phyloP scores from a whole-genome alignment of 2,888 invertebrate genomes.

The Scrobipalpa costella region DNA sequence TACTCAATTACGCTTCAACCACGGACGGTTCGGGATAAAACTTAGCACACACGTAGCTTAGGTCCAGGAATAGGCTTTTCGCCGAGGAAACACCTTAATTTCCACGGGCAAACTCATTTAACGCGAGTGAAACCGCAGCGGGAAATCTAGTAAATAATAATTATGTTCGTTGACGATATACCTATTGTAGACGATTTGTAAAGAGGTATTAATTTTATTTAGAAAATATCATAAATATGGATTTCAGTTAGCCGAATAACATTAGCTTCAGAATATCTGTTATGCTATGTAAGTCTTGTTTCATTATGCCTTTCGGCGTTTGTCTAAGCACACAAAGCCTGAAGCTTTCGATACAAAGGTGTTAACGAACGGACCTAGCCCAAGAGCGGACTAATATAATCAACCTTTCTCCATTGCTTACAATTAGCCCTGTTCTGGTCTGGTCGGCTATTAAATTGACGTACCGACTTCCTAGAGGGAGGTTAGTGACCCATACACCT shows the following conservation, averaged over 20 bases:
- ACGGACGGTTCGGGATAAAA: too few relatives aligned
- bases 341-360: neutral
- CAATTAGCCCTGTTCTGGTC: constrained; percentile 19
- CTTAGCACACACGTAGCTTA: too few relatives aligned
- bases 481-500: constrained; percentile 66
- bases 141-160: too few relatives aligned
- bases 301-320: neutral
- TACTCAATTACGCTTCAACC: too few relatives aligned
- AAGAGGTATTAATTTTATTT: too few relatives aligned
- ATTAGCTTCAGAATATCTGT: neutral
- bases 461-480: constrained; percentile 61
- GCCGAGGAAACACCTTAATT: too few relatives aligned
- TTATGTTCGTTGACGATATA: too few relatives aligned
- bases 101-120: too few relatives aligned
- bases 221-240: neutral
- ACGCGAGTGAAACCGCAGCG: too few relatives aligned
- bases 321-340: constrained; percentile 1
- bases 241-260: neutral
- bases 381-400: neutral
- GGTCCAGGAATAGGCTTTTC: too few relatives aligned
- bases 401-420: constrained; percentile 17
- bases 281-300: too few relatives aligned
- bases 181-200: too few relatives aligned
- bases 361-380: neutral
- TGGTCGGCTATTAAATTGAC: constrained; percentile 62